Conservation (phyloP, 2,797 vertebrate species). For the Pipistrellus nathusii region DNA sequence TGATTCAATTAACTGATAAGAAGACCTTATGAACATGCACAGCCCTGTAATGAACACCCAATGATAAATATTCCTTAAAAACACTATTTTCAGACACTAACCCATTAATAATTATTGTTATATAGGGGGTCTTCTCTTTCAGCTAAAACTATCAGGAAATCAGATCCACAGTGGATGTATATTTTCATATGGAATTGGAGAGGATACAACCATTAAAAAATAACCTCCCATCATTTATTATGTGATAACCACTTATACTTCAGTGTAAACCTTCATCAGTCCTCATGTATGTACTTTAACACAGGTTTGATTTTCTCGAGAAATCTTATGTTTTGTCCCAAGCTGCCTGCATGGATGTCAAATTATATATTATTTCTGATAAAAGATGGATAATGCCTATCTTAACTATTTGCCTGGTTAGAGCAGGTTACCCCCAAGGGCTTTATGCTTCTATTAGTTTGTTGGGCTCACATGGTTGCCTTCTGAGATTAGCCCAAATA, state of each 20-base stretch:
- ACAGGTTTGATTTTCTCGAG: background rate
- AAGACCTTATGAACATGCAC: background rate
- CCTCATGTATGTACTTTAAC: constrained; percentile 4
- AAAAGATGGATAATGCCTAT: background rate
- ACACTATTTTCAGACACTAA: constrained; percentile 26
- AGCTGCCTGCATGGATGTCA: background rate
- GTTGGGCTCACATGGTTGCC: background rate
- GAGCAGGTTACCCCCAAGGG: background rate
- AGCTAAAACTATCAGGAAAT: constrained; percentile 5
- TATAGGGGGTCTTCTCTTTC: background rate
- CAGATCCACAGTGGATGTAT: background rate
- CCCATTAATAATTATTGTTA: constrained; percentile 28
- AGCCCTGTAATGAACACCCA: background rate
- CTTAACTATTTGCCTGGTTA: background rate
- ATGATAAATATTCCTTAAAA: constrained; percentile 45
- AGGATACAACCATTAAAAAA: background rate
- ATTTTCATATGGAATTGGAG: constrained; percentile 41
- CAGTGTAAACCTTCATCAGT: background rate
- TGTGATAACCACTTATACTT: constrained; percentile 1
- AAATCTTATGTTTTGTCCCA: background rate
- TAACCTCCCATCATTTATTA: background rate
- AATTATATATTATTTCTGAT: background rate
- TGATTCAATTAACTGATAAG: constrained; percentile 46
- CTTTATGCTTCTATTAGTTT: background rate
- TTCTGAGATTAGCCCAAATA: background rate